Evolutionary conservation across 30 jellyfish, hydroid and myxozoan genomes (phyloP).

Genomic region (Pseudorhiza aurosa): DNA sequence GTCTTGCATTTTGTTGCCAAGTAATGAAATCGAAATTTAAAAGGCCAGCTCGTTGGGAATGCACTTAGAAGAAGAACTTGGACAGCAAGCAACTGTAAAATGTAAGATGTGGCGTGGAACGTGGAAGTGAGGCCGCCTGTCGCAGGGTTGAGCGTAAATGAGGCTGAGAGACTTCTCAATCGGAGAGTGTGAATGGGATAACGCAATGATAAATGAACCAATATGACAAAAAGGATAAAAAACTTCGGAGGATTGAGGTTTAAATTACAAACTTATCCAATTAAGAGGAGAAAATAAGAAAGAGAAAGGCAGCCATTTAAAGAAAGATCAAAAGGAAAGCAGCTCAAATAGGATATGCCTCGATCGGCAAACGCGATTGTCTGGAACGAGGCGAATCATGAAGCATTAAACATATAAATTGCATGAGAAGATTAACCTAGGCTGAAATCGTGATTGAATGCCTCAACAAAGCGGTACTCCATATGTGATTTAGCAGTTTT

Average conservation of each 20-base stretch:
- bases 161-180: too few relatives aligned
- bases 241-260: background rate
- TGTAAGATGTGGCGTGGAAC: too few relatives aligned
- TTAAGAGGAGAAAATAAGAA: background rate
- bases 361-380: slow-evolving; percentile 14
- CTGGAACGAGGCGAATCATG: background rate
- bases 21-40: too few relatives aligned
- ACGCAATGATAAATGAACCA: background rate
- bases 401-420: background rate
- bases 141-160: too few relatives aligned
- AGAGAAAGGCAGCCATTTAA: background rate
- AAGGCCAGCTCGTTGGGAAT: too few relatives aligned
- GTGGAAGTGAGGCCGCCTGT: too few relatives aligned
- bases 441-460: background rate
- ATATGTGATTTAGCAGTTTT: background rate
- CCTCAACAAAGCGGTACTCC: slow-evolving; percentile 16
- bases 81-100: too few relatives aligned
- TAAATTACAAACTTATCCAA: background rate
- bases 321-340: background rate
- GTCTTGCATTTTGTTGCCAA: too few relatives aligned
- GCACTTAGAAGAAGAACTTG: too few relatives aligned
- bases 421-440: slow-evolving; percentile 28
- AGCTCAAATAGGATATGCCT: background rate
- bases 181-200: background rate
- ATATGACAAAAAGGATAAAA: background rate